Evolutionary conservation across 2,797 vertebrate genomes (phyloP), one percentile per base, ranked within the genome.

Genomic region (Anableps anableps): DNA sequence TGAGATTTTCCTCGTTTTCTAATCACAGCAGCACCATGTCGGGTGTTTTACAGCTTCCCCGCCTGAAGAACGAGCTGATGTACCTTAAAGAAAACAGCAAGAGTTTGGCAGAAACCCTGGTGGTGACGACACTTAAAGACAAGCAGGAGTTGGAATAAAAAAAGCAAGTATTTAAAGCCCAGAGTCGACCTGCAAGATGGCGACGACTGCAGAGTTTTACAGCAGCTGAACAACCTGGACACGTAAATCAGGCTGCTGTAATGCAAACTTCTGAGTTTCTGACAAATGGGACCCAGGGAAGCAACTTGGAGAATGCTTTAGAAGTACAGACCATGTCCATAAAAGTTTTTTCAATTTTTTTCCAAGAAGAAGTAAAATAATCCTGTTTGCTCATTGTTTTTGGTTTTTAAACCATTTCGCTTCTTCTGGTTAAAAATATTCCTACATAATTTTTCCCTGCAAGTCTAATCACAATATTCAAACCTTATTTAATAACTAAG

Each of bases 1-100:
- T 38, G 4, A 76, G 31, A 31, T 47, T 47, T 29, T 64, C n/a
- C 75, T 7, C 10, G 21, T 66, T 72, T 72, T 82, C 74, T 74
- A 79, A 80, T 53, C 72, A 68, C 4, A 79, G 79, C 88, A 93
- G 92, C 91, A 94, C 93, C 88, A 74, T 85, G 70, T 81, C 26
- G 66, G 38, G 34, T 34, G 72, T 78, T 36, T 83, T 72, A 34
- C 80, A 85, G 85, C 74, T 85, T 72, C 17, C 81, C 78, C 77
- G 41, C 81, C 82, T 77, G 73, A 81, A 75, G 70, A 71, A 71
- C 75, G 86, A 78, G 73, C 84, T 76, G 64, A 36, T 31, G 71
- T 71, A 88, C 75, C 77, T 77, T 66, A 62, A 76, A 73, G 68
- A 82, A 79, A 47, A n/a, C 58, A 31, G 29, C 48, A 17, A 43